Evolutionary conservation across 2,113 vertebrate species (phyloP), one percentile per base, ranked within the genome.

Genomic region (Spizaetus ornatus): DNA sequence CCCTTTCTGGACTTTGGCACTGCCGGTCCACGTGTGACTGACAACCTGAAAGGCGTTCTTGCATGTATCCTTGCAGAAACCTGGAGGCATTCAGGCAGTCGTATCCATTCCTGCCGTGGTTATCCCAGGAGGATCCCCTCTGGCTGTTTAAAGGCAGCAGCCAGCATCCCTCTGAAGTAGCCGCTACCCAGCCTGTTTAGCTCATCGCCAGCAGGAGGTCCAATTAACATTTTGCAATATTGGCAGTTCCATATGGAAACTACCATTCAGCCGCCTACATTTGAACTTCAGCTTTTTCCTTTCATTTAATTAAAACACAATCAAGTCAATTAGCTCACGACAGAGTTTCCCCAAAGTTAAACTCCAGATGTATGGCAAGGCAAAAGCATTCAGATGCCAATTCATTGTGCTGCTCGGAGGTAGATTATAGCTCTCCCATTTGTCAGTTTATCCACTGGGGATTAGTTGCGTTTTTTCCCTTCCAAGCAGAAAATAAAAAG

Each of bases 221-320:
- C 95, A 95, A 93, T 97, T 97, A 96, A 95, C 96, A 94, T 97
- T 97, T 96, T 91, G 81, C 66, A 71, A 62, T 86, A 96, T 78
- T 96, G 48, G 88, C 82, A 86, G 96, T 85, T 78, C 83, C 86
- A 94, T 92, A 87, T 95, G 97, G 90, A 96, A 97, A 95, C 66
- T 90, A 95, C 86, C 43, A 86, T 95, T 93, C 93, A 91, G 59
- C 85, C 8, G 20, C 86, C 93, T 87, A 95, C 91, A 63, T 95
- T 40, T 95, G 96, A 97, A 92, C 84, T 58, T 52, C 83, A 88
- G 59, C 89, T 88, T 96, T 96, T 82, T 69, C 67, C 89, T 95
- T 90, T 89, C 86, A 86, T 95, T 97, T 96, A 92, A 94, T 97
- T 96, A 97, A 95, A 82, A 91, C 77, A 93, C 71, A 95, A 43